These are phyloP conservation scores for Platichthys stellatus DNA, from an alignment of 2,113 vertebrate genomes.

Conservation along the genomic window DNA sequence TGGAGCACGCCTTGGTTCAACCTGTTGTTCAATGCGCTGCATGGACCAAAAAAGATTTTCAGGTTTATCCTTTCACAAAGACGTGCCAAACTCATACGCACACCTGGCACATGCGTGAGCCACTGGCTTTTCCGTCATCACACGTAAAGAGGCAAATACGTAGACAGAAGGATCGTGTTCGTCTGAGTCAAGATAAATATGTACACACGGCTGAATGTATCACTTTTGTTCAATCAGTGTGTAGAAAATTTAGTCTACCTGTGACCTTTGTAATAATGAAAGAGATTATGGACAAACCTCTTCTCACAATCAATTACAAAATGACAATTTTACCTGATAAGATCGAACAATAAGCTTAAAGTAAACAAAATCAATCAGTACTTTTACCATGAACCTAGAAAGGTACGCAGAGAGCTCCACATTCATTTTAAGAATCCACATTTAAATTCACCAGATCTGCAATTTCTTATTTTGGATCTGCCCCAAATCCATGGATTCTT, in stretches of 20 bases:
- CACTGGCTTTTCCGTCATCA: conserved; percentile 20
- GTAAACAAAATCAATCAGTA: background rate
- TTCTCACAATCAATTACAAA: background rate
- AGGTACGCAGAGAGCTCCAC: too few species aligned
- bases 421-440: too few species aligned
- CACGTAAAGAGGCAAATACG: background rate
- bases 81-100: conserved; percentile 24
- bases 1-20: conserved; percentile 61
- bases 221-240: background rate
- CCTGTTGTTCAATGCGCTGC: conserved; percentile 62
- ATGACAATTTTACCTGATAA: background rate
- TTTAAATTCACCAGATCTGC: too few species aligned
- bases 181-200: conserved; percentile 28
- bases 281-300: background rate
- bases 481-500: too few species aligned
- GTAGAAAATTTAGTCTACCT: background rate
- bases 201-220: conserved; percentile 11
- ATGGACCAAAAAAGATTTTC: conserved; percentile 49
- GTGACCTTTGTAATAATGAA: background rate
- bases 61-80: conserved; percentile 39
- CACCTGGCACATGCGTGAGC: conserved; percentile 6
- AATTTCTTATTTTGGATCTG: too few species aligned
- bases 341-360: background rate
- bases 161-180: background rate
- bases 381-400: too few species aligned